Conservation (phyloP, 2,113 vertebrate genomes). For the Eretmochelys imbricata region DNA sequence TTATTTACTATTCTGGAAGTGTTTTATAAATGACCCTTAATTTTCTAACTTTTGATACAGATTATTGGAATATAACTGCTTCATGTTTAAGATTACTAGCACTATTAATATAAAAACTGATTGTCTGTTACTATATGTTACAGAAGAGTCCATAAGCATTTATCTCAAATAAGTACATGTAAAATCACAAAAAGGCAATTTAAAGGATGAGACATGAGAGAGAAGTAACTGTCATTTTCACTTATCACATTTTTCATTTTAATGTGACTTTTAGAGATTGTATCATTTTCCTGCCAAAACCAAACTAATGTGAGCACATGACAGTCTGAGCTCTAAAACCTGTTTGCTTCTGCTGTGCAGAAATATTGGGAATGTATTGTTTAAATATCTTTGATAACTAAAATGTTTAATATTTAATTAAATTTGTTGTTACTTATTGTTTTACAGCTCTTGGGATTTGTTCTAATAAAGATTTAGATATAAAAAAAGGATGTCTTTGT, state of each 20-base stretch:
- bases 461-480: conserved; percentile 83
- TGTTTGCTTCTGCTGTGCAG: conserved; percentile 82
- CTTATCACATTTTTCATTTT: conserved; percentile 36
- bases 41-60: conserved; percentile 79
- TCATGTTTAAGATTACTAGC: conserved; percentile 50
- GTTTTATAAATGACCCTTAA: conserved; percentile 59
- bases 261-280: conserved; percentile 24
- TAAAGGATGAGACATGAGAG: conserved; percentile 7
- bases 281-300: conserved; percentile 67
- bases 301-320: conserved; percentile 56
- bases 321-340: conserved; percentile 60
- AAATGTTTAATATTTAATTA: conserved; percentile 71
- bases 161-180: conserved; percentile 10
- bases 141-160: not conserved
- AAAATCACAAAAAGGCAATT: conserved; percentile 19
- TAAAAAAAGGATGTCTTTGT: not conserved
- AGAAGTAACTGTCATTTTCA: conserved; percentile 27
- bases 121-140: conserved; percentile 29
- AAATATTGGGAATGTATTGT: conserved; percentile 67
- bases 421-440: conserved; percentile 70
- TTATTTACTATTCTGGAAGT: conserved; percentile 39
- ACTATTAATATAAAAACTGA: conserved; percentile 39
- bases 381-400: conserved; percentile 72
- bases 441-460: conserved; percentile 71
- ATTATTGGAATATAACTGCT: conserved; percentile 33